Evolutionary conservation across 2,797 vertebrate genomes (phyloP), one percentile per base, ranked within the genome.

Genomic region (Coregonus suidteri): DNA sequence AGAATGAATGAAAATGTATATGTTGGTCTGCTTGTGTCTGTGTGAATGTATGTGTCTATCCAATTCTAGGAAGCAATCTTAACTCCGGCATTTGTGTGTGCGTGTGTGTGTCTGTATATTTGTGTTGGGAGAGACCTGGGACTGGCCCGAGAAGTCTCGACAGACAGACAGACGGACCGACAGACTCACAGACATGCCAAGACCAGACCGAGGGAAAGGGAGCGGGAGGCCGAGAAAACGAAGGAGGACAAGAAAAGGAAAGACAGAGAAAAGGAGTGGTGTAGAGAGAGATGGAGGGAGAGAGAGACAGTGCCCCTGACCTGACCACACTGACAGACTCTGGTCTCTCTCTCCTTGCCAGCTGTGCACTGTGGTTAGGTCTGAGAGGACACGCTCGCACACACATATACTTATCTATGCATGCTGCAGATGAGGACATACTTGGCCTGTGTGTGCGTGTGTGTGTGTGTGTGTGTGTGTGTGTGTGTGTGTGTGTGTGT

Each of bases 241-340:
- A 56, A 2, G 18, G 31, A 5, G 35, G 25, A 71, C 18, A 66
- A 16, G 18, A 47, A 72, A 66, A 52, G 53, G 35, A 76, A 37
- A 67, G 37, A 47, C 14, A 66, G 18, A 54, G 66, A 14, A 47
- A 47, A 47, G 4, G 52, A 53, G 67, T 9, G 9, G 34, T 47
- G 20, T 16, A 35, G 20, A 69, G 75, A 77, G 75, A 69, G 47
- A 59, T 18, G 52, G 18, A 69, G 9, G 41, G 41, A 9, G 7
- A 47, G 41, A 11, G 41, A 47, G 72, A 70, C 68, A 75, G 74
- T 86, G 89, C 91, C 92, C 84, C 91, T 89, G 90, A 91, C 90
- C 84, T 92, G 92, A 94, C 93, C 90, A 86, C 92, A 91, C 88
- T 89, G 87, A 93, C 93, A 93, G 89, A 91, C 90, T 93, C 86